Evolutionary conservation across 2,113 vertebrate genomes (phyloP).

Genomic region (Shinisaurus crocodilurus): DNA sequence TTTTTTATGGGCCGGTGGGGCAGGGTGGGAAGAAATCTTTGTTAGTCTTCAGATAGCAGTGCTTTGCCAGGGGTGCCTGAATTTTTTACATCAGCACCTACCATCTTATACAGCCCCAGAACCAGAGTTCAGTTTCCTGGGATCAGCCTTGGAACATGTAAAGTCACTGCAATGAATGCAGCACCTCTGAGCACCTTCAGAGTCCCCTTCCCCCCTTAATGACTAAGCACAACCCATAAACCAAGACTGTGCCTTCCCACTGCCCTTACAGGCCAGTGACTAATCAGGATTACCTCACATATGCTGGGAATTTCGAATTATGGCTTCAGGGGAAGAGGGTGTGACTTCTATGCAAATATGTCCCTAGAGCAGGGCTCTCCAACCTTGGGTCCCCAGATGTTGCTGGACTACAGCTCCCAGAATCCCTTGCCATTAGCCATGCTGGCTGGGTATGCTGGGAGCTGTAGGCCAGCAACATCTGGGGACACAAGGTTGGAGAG

Average conservation of each 20-base stretch:
- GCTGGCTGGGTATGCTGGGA: no score
- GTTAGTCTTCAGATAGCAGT: background rate
- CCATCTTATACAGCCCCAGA: background rate
- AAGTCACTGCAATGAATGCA: background rate
- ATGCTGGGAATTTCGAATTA: background rate
- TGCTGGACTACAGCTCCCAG: no score
- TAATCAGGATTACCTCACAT: background rate
- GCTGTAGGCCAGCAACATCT: no score
- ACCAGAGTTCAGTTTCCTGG: background rate
- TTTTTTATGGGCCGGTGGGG: no score
- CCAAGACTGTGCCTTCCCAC: background rate
- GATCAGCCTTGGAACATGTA: background rate
- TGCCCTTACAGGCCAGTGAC: background rate
- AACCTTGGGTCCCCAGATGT: no score
- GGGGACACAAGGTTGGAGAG: no score
- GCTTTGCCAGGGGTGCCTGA: background rate
- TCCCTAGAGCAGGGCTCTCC: background rate
- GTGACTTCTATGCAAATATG: background rate
- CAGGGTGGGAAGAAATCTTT: no score
- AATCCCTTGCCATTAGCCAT: no score
- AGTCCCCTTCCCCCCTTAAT: background rate
- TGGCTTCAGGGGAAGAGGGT: background rate
- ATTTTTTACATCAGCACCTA: background rate
- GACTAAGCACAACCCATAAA: background rate
- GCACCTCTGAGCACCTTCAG: background rate